phyloP scores from a whole-genome alignment of 1,140 invertebrate genomes.

The Capitella teleta region DNA sequence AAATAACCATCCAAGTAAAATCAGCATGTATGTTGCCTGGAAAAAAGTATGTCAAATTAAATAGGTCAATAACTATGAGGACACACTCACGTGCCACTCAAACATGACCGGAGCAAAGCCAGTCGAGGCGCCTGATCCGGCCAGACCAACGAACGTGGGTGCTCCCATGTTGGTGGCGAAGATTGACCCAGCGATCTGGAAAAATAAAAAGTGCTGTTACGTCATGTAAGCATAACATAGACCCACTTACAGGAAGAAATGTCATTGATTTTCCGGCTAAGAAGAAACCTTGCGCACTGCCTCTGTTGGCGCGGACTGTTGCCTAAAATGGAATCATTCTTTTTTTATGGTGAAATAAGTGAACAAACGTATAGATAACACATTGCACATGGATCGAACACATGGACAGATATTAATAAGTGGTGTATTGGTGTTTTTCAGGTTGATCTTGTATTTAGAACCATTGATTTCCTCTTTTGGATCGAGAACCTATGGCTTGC shows the following conservation, averaged over 20 bases:
- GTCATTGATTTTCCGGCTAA: slow-evolving; percentile 46
- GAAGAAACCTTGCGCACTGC: slow-evolving; percentile 49
- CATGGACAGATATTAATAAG: no score
- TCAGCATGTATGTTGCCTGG: slow-evolving; percentile 31
- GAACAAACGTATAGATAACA: no score
- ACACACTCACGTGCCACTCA: background rate
- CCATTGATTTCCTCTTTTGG: no score
- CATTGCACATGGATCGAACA: no score
- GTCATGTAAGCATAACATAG: background rate
- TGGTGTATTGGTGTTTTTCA: no score
- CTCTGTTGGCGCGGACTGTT: no score
- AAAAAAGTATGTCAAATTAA: background rate
- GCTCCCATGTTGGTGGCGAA: slow-evolving; percentile 49
- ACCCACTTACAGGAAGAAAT: slow-evolving; percentile 20
- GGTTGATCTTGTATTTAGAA: no score
- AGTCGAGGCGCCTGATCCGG: slow-evolving; percentile 40
- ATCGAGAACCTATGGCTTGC: no score
- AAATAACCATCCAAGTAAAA: slow-evolving; percentile 19
- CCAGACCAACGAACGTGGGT: slow-evolving; percentile 49
- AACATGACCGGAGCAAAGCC: slow-evolving; percentile 24
- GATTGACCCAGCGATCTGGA: slow-evolving; percentile 47
- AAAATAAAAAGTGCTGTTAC: background rate
- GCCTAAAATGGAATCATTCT: no score
- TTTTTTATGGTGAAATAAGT: no score
- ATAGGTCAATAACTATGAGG: background rate